Percentiles rank a stretch among this genome's conserved stretches.
These are phyloP conservation scores for Drosophila testacea DNA, from an alignment of 2,888 invertebrate species.

Conservation along the genomic window DNA sequence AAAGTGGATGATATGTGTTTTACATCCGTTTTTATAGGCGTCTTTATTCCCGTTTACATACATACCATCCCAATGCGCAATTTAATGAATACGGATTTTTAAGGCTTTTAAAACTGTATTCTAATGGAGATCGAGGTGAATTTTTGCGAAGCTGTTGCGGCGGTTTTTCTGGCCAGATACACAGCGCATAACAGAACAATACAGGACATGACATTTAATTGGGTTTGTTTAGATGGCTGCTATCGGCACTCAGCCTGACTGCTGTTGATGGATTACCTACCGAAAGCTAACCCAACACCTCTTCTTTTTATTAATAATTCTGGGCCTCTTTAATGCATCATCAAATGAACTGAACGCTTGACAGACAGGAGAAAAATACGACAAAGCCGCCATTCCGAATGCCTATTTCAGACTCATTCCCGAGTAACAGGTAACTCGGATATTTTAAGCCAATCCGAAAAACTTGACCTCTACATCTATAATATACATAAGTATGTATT, in stretches of 20 bases:
- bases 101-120: conserved; percentile 60
- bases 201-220: conserved; percentile 60
- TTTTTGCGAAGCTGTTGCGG: conserved; percentile 24
- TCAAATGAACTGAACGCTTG: conserved; percentile 39
- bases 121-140: conserved; percentile 50
- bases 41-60: background rate
- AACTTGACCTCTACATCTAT: too few species aligned
- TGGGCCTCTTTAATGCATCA: conserved; percentile 47
- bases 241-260: conserved; percentile 47
- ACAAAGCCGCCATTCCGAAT: conserved; percentile 4
- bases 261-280: conserved; percentile 69
- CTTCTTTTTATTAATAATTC: conserved; percentile 8
- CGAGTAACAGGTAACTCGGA: too few species aligned
- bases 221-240: conserved; percentile 53
- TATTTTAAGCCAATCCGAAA: too few species aligned
- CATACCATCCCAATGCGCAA: conserved; percentile 12
- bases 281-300: conserved; percentile 26
- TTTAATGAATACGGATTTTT: conserved; percentile 65
- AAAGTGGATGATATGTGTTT: conserved; percentile 22
- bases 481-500: too few species aligned
- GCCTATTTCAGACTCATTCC: background rate
- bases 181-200: background rate
- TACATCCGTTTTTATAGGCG: conserved; percentile 43
- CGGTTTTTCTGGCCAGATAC: conserved; percentile 29
- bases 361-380: conserved; percentile 26